Evolutionary conservation across 2,888 invertebrate genomes (phyloP).

Genomic region (Drosophila multiciliata): DNA sequence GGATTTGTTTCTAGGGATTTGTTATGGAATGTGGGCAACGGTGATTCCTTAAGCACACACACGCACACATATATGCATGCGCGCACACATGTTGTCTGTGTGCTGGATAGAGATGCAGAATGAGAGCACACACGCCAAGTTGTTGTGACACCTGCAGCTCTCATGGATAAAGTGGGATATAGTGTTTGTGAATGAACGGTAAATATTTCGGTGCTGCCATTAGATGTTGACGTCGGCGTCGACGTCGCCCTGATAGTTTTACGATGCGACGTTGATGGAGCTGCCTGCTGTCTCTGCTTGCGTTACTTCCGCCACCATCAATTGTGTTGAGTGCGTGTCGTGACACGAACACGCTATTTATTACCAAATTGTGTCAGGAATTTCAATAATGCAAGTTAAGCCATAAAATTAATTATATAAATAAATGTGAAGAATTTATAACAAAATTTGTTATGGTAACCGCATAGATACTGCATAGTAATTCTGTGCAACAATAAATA

Average conservation of each 20-base stretch:
- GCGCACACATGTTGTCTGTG: not conserved
- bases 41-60: slow-evolving; percentile 45
- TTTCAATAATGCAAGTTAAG: not conserved
- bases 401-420: not conserved
- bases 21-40: slow-evolving; percentile 52
- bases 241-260: slow-evolving; percentile 49
- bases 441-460: not conserved
- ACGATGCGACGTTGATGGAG: slow-evolving; percentile 32
- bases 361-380: not conserved
- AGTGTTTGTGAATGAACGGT: slow-evolving; percentile 28
- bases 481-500: not conserved
- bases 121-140: slow-evolving; percentile 18
- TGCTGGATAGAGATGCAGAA: slow-evolving; percentile 6
- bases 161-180: slow-evolving; percentile 7
- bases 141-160: slow-evolving; percentile 64
- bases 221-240: slow-evolving; percentile 38
- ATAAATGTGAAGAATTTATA: not conserved
- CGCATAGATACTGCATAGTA: not conserved
- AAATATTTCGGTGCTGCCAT: slow-evolving; percentile 53
- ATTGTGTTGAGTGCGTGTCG: slow-evolving; percentile 1
- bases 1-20: slow-evolving; percentile 61
- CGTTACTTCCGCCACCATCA: not conserved
- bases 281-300: slow-evolving; percentile 15
- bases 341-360: not conserved
- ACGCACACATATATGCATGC: not conserved